Base-by-base conservation (phyloP, 2,797 vertebrate species). In the Etheostoma nigrum region DNA sequence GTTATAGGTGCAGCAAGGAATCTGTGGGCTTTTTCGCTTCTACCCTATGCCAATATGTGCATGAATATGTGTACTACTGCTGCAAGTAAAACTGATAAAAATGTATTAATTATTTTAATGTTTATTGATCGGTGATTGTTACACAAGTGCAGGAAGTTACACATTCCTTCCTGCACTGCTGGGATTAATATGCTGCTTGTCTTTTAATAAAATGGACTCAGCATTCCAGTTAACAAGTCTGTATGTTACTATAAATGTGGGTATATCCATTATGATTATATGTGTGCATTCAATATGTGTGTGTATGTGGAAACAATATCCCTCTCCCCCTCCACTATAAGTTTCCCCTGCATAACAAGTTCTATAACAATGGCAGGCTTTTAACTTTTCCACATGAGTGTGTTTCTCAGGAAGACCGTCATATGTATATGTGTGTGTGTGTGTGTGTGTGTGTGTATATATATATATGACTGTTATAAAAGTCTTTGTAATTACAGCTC, bases 401-500 rank as follows among this genome's bases (percentile, higher is more conserved):
- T 76, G 67, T 88, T 91, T 89, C 87, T 90, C 85, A 89, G 86
- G 87, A 92, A 92, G 91, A 82, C 84, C 21, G 21, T 23, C 21
- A 25, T 25, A 25, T 25, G 3, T 25, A 23, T 25, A 25, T 25
- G 3, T 4, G 2, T 23, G 21, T 23, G 21, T 23, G 21, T 23
- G 21, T 23, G 21, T 23, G 21, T 25, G 3, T 4, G 2, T 23
- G 21, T 23, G 21, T 23, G 21, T n/a, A 27, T 27, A 27, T 27
- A 27, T 27, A 27, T 27, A 27, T 27, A 27, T 27, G 25, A 27
- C 27, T 27, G 27, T 27, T 27, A 27, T 27, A 27, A 84, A 90
- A 89, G 89, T 91, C 86, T 86, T 81, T 86, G 84, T 93, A 94
- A 93, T 93, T 91, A 91, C 88, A 88, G 92, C 93, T 89, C 45